Evolutionary conservation across 2,113 vertebrate species (phyloP), one percentile per base, ranked within the genome.

Genomic region (Seriola quinqueradiata): DNA sequence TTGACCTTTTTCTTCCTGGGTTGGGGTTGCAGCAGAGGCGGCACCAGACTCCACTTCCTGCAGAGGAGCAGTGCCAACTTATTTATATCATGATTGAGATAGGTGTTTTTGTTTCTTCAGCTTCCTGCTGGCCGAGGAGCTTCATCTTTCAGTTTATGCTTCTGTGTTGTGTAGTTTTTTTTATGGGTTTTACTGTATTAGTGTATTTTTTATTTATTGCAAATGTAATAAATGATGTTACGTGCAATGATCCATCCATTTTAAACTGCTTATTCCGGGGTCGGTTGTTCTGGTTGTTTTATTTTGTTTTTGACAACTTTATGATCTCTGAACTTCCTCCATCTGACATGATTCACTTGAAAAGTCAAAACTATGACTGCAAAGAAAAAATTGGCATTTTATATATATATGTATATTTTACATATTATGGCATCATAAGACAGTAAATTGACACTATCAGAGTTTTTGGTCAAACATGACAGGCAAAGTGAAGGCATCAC

Each of bases 151-250:
- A 36, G 2, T 46, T 34, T 46, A 4, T 38, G 42, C 3, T 38
- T 48, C 46, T 66, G 17, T 70, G 23, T 12, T 54, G 48, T 74
- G 4, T 12, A 13, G 2, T 17, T 46, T 19, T 4, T 4, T 36
- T 40, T 32, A 28, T 28, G 42, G 9, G 4, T 58, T 44, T 58
- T 4, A 21, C 10, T 42, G 38, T 52, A 7, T 11, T 16, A 14
- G 40, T 73, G 4, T 28, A 36, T 38, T 61, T 78, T 75, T 73
- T 64, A 88, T 83, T 86, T 86, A 86, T 84, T 84, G 65, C n/a
- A 48, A 65, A 54, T 48, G 34, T 59, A 77, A 83, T 83, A 80
- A 85, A 77, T 23, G 1, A 63, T 46, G 21, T 78, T 0, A 19
- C n/a, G n/a, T n/a, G n/a, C n/a, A n/a, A n/a, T n/a, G n/a, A n/a